Conservation (phyloP, 2,888 invertebrate genomes). For the Microplitis manilae region DNA sequence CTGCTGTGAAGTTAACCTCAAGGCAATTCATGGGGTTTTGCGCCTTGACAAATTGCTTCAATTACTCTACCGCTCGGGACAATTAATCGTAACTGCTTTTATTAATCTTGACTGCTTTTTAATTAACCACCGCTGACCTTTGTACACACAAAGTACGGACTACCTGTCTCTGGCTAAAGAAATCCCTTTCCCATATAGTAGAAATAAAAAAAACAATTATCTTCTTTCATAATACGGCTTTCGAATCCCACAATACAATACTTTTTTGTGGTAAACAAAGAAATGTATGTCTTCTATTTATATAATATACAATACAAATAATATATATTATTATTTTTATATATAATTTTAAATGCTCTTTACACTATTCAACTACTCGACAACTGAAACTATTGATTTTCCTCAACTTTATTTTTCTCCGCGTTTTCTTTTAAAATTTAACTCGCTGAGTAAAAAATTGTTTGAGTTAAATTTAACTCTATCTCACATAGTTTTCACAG, state of each 20-base stretch:
- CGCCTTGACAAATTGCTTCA: slow-evolving; percentile 61
- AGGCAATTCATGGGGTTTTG: slow-evolving; percentile 51
- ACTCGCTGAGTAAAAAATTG: neutral
- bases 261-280: too few relatives aligned
- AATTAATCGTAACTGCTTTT: slow-evolving; percentile 64
- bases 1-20: slow-evolving; percentile 26
- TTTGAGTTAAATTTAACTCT: neutral
- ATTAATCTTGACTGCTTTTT: slow-evolving; percentile 66
- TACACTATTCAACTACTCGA: too few relatives aligned
- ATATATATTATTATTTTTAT: too few relatives aligned
- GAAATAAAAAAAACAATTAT: slow-evolving; percentile 10
- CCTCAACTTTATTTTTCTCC: neutral
- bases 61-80: slow-evolving; percentile 60
- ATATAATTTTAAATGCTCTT: too few relatives aligned
- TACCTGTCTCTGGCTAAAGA: slow-evolving; percentile 56
- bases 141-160: slow-evolving; percentile 56
- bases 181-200: slow-evolving; percentile 24
- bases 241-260: too few relatives aligned
- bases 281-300: too few relatives aligned
- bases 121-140: slow-evolving; percentile 62
- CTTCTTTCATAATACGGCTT: too few relatives aligned
- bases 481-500: neutral
- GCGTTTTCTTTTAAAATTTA: neutral
- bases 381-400: neutral
- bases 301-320: too few relatives aligned